These are phyloP conservation scores for Salminus brasiliensis DNA, from an alignment of 2,113 vertebrate species.

Conservation along the genomic window DNA sequence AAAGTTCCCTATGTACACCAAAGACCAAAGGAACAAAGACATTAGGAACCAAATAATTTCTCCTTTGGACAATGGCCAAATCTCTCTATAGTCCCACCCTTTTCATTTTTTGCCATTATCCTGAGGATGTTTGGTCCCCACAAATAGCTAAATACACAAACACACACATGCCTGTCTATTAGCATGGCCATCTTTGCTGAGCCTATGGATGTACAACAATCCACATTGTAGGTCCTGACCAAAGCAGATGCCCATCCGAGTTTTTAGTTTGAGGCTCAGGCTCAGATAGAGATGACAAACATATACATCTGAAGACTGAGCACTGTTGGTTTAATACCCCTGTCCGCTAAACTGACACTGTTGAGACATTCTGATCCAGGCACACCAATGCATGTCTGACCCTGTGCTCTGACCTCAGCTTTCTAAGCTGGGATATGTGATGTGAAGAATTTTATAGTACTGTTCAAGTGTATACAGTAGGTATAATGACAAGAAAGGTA, in stretches of 20 bases:
- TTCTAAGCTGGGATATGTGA: no score
- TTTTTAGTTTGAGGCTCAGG: no score
- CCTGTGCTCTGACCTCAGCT: no score
- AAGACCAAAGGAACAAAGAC: neutral
- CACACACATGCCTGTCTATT: neutral
- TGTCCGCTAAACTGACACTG: no score
- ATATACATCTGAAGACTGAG: no score
- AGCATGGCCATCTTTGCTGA: neutral
- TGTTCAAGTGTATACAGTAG: no score
- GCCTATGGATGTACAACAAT: conserved; percentile 25
- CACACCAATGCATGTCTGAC: no score
- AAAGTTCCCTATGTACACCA: neutral
- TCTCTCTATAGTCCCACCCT: neutral
- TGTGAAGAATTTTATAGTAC: no score
- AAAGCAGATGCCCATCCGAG: neutral
- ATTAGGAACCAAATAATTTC: neutral
- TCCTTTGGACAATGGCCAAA: neutral
- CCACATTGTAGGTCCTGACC: neutral
- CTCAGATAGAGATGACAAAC: no score
- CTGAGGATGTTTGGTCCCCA: neutral
- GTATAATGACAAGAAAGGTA: no score
- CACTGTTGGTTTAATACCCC: no score
- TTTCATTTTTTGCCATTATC: neutral
- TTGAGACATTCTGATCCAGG: no score
- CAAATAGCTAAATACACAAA: neutral